A percentile compares a stretch with the other conserved stretches of the same genome.
Evolutionary conservation across 2,888 invertebrate genomes (phyloP).

Genomic region (Caenorhabditis panamensis): DNA sequence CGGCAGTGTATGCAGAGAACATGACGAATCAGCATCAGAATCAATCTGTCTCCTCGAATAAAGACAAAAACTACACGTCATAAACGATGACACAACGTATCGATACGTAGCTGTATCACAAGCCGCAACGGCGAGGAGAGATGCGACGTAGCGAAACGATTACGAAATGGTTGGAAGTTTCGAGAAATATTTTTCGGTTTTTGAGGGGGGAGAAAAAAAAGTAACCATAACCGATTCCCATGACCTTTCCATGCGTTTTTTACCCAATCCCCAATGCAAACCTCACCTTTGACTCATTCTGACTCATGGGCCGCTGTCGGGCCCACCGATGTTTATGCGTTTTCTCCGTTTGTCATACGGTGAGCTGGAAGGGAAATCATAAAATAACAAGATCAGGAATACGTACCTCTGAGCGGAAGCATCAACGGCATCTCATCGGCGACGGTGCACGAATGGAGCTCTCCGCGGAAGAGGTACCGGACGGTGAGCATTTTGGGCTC

Average conservation of each 20-base stretch:
- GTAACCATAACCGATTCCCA: neutral
- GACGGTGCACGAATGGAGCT: constrained; percentile 88
- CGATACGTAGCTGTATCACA: neutral
- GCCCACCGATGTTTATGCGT: constrained; percentile 35
- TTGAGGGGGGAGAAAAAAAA: neutral
- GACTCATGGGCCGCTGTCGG: constrained; percentile 21
- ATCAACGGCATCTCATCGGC: constrained; percentile 89
- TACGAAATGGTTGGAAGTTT: neutral
- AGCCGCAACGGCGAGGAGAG: neutral
- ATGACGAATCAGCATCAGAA: too few species aligned
- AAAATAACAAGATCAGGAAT: neutral
- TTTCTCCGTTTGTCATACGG: constrained; percentile 38
- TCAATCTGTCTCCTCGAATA: too few species aligned
- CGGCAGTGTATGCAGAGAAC: too few species aligned
- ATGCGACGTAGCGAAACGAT: neutral
- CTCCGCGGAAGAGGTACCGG: constrained; percentile 90
- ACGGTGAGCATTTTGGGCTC: constrained; percentile 92
- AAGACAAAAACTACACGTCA: too few species aligned
- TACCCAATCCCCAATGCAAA: constrained; percentile 1
- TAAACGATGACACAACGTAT: neutral
- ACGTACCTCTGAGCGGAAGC: constrained; percentile 88
- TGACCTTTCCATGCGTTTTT: neutral
- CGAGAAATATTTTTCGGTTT: too few species aligned
- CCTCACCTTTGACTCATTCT: constrained; percentile 32
- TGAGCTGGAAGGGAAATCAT: constrained; percentile 40